Evolutionary conservation across 1,140 invertebrate species (phyloP), one percentile per base, ranked within the genome.

Genomic region (Diabrotica virgifera): DNA sequence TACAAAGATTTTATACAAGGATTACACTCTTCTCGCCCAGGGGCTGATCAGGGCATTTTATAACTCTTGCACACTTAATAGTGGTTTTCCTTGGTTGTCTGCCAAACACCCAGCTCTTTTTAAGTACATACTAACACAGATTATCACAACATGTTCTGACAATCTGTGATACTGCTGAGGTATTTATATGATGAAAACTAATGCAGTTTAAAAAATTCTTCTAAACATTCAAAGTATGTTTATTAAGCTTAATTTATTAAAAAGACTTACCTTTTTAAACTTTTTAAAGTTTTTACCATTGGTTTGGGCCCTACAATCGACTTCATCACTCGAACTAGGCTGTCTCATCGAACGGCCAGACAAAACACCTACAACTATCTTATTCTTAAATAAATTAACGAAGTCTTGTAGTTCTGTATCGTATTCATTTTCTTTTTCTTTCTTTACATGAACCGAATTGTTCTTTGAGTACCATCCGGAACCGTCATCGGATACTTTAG

Each of bases 261-360:
- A 10, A 46, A 10, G 2, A 10, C 62, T 52, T 58, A 66, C 67
- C 55, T 69, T 69, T 60, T 62, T 69, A 58, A 69, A 69, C 12
- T 56, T 69, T 24, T 69, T 69, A 53, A 63, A 69, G 37, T 69
- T 69, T 10, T 60, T 65, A 52, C 12, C n/a, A 51, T 52, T 36
- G 36, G 14, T 36, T 10, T 1, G 37, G 52, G 7, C 37, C 6
- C 14, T 37, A 40, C n/a, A 37, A 55, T 46, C 40, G 11, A 46
- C 59, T n/a, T 65, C n/a, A 24, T 38, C n/a, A 6, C 46, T n/a
- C 37, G 9, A 24, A 7, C 6, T 51, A 12, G 5, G 52, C n/a
- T 24, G n/a, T 13, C 13, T 62, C 4, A 14, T 5, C 40, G 36
- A 37, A 55, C 5, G 11, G 7, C 8, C 38, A 8, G 56, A 13